Evolutionary conservation across 2,888 invertebrate species (phyloP), one percentile per base, ranked within the genome.

Genomic region (Amphipoea oculea): DNA sequence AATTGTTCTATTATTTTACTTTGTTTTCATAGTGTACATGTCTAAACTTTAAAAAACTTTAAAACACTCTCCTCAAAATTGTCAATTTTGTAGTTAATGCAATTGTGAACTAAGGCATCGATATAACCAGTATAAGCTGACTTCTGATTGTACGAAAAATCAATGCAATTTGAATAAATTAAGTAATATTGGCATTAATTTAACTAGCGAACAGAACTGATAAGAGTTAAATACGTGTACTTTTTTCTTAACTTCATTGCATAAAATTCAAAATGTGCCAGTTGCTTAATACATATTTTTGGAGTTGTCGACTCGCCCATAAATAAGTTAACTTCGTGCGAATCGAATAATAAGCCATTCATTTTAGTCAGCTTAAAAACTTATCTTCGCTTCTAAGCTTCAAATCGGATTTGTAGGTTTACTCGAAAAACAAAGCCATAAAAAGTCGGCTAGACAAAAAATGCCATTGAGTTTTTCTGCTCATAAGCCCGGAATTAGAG

Each of bases 401-500:
- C 17, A 79, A 77, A 79, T 17, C 23, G 12, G 17, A 51, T 62
- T 63, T 62, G 14, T n/a, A n/a, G 6, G n/a, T 78, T 42, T 12
- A 23, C 23, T 60, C 6, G 14, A 54, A 63, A 73, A 62, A 62
- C 17, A 82, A 74, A 82, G 51, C 29, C n/a, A 73, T 40, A 23
- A 9, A 73, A 62, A 73, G 12, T 40, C n/a, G 17, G 4, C 40
- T 23, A 3, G 4, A 36, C 6, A 45, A 80, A 68, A 45, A 81
- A 17, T 54, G 4, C 20, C 14, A 45, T 82, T 36, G 14, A 17
- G 4, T 29, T 57, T 82, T 79, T 42, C 45, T 45, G 9, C 20
- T 60, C 42, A 7, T 84, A 67, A 78, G 23, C 36, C 36, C 79
- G 40, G 42, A 62, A 17, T 84, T 68, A 63, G 11, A 79, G 67